Evolutionary conservation across 2,888 invertebrate species (phyloP), one percentile per base, ranked within the genome.

Genomic region (Yponomeuta sedellus): DNA sequence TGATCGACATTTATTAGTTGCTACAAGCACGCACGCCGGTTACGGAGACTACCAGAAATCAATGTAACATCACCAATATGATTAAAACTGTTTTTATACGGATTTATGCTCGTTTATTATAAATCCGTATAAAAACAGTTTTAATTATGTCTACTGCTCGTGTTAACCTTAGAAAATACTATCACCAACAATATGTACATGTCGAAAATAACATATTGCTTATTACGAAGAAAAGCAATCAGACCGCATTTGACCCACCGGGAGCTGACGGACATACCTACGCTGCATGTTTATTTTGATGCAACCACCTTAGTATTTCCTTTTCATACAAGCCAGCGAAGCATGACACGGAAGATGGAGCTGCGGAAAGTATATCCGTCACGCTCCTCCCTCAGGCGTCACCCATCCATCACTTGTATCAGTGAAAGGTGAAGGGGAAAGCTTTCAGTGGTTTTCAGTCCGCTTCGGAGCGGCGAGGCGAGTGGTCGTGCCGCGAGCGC

Each of bases 271-370:
- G 74, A 34, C 34, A 34, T 34, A 34, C 34, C 8, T 73, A 72
- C 71, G 75, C 69, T 79, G 78, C 77, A 82, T 83, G 85, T 86
- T 86, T 87, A 87, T 88, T 88, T 88, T 86, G 81, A 83, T 84
- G 79, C 80, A 70, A 78, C 78, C 80, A 85, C 83, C 79, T 82
- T 83, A 73, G 72, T 77, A 80, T 85, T 86, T 86, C 81, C 82
- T 81, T 85, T 77, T 78, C 76, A 77, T 77, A 75, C 74, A 76
- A 74, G 71, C 72, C 70, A 74, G 72, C 75, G 72, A 71, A 77
- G 78, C 77, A 77, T 78, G 75, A 70, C 68, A 67, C 70, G 70
- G 69, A 52, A 71, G 73, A 69, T 66, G 70, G 67, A 69, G 74
- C 70, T 65, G 67, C 68, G 59, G 70, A 72, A 76, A 66, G 61